phyloP scores from a whole-genome alignment of 2,113 vertebrate genomes.

The Oryzias woworae region DNA sequence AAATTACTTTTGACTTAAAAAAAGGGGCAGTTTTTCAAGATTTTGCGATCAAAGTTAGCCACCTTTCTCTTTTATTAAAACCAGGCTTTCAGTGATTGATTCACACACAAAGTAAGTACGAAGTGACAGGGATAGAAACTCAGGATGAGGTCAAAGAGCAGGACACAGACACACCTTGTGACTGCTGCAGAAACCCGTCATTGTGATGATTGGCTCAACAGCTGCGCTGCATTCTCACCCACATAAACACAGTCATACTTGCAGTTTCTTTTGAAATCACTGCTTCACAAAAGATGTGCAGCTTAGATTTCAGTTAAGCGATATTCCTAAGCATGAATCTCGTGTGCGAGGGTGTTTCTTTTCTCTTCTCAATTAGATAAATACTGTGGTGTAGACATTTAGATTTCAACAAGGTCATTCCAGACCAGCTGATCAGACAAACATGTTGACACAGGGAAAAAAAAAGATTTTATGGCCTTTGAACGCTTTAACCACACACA shows the following conservation, averaged over 20 bases:
- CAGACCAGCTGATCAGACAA: not conserved
- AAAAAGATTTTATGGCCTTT: conserved; percentile 38
- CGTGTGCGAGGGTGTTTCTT: not conserved
- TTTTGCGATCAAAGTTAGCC: too few species aligned
- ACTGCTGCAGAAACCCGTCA: conserved; percentile 15
- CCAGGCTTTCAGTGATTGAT: not conserved
- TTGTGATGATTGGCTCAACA: conserved; percentile 5
- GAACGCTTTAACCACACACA: conserved; percentile 20
- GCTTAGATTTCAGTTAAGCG: conserved; percentile 27
- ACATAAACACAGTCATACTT: conserved; percentile 2
- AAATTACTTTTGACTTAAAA: too few species aligned
- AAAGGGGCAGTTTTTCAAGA: too few species aligned
- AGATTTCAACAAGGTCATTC: not conserved
- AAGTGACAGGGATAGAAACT: conserved; percentile 21
- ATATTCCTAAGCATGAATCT: not conserved
- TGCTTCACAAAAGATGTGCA: conserved; percentile 1
- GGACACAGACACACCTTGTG: conserved; percentile 28
- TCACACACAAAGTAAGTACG: not conserved
- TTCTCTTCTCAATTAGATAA: conserved; percentile 4
- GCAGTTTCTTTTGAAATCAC: not conserved
- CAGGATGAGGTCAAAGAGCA: not conserved
- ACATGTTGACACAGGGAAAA: not conserved
- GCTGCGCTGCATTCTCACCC: conserved; percentile 14
- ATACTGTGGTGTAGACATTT: conserved; percentile 5
- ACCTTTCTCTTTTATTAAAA: not conserved